phyloP scores from a whole-genome alignment of 2,888 invertebrate genomes.

The Eilema depressum region DNA sequence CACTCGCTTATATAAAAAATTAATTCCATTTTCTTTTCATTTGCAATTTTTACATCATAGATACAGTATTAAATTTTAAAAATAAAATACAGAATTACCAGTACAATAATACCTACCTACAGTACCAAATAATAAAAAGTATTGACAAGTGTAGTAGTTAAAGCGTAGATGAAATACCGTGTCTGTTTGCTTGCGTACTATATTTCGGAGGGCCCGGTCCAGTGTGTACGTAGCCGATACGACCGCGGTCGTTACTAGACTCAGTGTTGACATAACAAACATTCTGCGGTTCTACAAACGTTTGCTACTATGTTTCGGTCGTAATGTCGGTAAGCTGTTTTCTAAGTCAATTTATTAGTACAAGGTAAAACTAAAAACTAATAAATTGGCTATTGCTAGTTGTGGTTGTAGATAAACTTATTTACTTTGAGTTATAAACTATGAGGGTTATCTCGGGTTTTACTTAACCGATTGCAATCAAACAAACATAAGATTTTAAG shows the following conservation, averaged over 20 bases:
- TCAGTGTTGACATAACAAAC: conserved; percentile 61
- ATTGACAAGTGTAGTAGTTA: not conserved
- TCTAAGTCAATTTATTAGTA: conserved; percentile 2
- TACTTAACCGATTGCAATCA: too few species aligned
- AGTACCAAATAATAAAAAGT: not conserved
- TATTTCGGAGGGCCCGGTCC: conserved; percentile 31
- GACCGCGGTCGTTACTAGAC: conserved; percentile 45
- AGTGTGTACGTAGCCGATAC: conserved; percentile 28
- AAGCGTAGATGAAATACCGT: not conserved
- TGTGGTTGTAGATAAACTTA: not conserved
- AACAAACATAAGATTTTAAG: too few species aligned
- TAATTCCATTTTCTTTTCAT: too few species aligned
- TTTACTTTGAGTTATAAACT: too few species aligned
- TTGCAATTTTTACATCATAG: too few species aligned
- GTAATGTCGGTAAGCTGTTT: not conserved
- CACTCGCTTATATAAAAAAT: too few species aligned
- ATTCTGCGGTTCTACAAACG: conserved; percentile 49
- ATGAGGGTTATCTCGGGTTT: too few species aligned
- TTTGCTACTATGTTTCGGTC: conserved; percentile 30
- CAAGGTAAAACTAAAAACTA: not conserved
- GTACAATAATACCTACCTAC: not conserved
- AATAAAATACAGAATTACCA: too few species aligned
- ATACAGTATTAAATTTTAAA: too few species aligned
- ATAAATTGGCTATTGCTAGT: not conserved
- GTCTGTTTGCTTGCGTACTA: conserved; percentile 30